Percentiles rank a stretch among this genome's conserved stretches.
Conservation (phyloP, 2,797 vertebrate genomes). For the Allobates femoralis region DNA sequence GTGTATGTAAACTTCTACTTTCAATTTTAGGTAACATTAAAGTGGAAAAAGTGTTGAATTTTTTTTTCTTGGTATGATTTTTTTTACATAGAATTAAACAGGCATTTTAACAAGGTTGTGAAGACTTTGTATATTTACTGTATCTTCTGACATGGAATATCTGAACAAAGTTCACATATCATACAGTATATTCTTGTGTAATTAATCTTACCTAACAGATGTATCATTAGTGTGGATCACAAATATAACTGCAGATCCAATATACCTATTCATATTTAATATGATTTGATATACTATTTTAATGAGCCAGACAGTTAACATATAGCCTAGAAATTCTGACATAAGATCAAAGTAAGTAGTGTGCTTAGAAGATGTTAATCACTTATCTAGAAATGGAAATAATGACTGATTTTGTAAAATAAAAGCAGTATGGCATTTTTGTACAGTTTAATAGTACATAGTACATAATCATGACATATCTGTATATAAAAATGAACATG, state of each 20-base stretch:
- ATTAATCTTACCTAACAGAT: background rate
- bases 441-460: background rate
- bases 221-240: background rate
- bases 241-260: background rate
- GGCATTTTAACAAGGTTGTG: too few relatives aligned
- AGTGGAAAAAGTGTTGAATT: too few relatives aligned
- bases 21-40: too few relatives aligned
- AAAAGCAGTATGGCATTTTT: background rate
- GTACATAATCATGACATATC: background rate
- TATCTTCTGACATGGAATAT: too few relatives aligned
- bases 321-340: constrained; percentile 35
- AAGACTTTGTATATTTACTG: too few relatives aligned
- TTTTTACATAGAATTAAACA: too few relatives aligned
- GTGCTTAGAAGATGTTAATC: constrained; percentile 33
- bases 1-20: too few relatives aligned
- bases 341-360: constrained; percentile 38
- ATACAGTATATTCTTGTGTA: background rate
- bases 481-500: background rate
- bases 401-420: constrained; percentile 29
- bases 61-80: too few relatives aligned
- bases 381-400: constrained; percentile 39
- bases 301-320: constrained; percentile 37
- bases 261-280: constrained; percentile 31
- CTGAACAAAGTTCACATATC: background rate
- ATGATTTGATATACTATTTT: constrained; percentile 3